phyloP scores from a whole-genome alignment of 1,140 invertebrate species.

The Bombus sylvicola region DNA sequence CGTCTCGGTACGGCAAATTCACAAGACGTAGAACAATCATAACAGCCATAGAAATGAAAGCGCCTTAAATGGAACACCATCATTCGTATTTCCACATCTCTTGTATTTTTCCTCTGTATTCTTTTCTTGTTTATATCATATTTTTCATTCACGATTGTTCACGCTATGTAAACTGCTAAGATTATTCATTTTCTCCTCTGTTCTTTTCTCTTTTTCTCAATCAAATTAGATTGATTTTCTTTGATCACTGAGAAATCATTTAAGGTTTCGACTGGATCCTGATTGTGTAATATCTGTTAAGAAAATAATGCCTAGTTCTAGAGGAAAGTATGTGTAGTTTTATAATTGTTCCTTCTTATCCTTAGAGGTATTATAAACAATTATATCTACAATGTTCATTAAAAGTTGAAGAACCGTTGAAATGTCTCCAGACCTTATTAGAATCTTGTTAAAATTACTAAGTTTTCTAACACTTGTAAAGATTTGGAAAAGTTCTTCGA shows the following conservation, averaged over 20 bases:
- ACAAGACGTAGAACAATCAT: conserved; percentile 20
- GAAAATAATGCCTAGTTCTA: neutral
- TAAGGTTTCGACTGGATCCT: neutral
- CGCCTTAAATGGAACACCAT: neutral
- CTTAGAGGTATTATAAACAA: neutral
- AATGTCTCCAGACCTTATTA: neutral
- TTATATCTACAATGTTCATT: neutral
- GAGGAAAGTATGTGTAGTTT: too few relatives aligned
- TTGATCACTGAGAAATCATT: neutral
- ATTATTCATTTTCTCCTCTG: neutral
- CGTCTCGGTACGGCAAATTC: conserved; percentile 87
- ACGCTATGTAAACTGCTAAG: neutral
- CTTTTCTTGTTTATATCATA: neutral
- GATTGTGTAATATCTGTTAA: neutral
- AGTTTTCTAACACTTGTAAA: neutral
- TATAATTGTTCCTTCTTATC: neutral
- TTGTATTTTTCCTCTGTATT: neutral
- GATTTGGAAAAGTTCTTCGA: neutral
- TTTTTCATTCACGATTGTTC: neutral
- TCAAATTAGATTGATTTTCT: neutral
- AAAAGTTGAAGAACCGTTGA: neutral
- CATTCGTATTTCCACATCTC: neutral
- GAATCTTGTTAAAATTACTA: neutral
- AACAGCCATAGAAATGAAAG: conserved; percentile 9
- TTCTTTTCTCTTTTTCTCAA: neutral